These are phyloP conservation scores for Gymnothorax reevesii DNA, from an alignment of 2,797 vertebrate species.

Conservation along the genomic window DNA sequence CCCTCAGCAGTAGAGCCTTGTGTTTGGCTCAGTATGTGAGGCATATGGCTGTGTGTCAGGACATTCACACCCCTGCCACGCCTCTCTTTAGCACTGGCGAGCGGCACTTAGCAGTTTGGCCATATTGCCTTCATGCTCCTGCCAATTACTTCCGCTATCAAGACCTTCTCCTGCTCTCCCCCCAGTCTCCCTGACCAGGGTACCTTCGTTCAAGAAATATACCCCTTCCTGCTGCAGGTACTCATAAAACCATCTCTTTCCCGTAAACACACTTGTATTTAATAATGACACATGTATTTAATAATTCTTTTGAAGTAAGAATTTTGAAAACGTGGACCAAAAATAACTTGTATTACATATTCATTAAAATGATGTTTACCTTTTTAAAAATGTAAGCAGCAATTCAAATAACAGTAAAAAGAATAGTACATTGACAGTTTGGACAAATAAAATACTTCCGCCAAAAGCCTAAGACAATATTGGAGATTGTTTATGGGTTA, in stretches of 20 bases:
- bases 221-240: background rate
- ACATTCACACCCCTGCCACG: constrained; percentile 20
- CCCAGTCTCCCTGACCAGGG: constrained; percentile 20
- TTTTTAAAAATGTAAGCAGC: background rate
- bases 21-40: constrained; percentile 29
- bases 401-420: background rate
- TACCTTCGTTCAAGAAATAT: constrained; percentile 3
- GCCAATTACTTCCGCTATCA: constrained; percentile 54
- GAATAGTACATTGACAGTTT: background rate
- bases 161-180: constrained; percentile 42
- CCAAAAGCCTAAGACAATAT: background rate
- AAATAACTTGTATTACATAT: background rate
- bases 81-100: constrained; percentile 37
- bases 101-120: constrained; percentile 44
- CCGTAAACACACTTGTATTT: background rate
- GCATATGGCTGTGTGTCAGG: constrained; percentile 54
- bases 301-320: background rate
- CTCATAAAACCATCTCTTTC: background rate
- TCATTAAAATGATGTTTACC: background rate
- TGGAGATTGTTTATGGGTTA: background rate
- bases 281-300: constrained; percentile 1
- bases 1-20: constrained; percentile 36
- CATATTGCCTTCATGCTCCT: constrained; percentile 50
- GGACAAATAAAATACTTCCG: background rate
- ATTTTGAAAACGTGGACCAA: background rate